A percentile compares a stretch with the other conserved stretches of the same genome.
phyloP scores from a whole-genome alignment of 2,113 vertebrate species.

The Budorcas taxicolor region DNA sequence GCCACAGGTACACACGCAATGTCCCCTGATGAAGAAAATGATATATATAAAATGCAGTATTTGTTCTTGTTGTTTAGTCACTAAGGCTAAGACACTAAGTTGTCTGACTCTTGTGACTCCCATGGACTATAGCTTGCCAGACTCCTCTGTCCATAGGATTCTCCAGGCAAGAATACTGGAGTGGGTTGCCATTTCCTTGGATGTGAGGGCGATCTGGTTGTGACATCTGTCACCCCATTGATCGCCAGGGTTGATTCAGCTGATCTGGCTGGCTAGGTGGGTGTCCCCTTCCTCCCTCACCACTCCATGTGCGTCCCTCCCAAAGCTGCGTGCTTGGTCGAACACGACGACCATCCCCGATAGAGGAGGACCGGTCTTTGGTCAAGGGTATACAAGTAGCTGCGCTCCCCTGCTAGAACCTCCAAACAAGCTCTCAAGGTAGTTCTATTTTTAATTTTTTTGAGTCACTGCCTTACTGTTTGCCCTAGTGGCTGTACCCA shows the following conservation, averaged over 20 bases:
- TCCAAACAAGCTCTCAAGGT: not conserved
- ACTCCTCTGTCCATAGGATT: not conserved
- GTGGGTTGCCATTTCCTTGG: too few relatives aligned
- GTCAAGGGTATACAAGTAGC: too few relatives aligned
- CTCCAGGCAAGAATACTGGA: not conserved
- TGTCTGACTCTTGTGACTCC: not conserved
- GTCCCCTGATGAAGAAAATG: not conserved
- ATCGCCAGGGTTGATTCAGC: too few relatives aligned
- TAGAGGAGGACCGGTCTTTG: too few relatives aligned
- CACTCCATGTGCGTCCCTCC: too few relatives aligned
- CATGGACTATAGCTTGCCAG: not conserved
- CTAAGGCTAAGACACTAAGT: not conserved
- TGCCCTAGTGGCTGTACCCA: not conserved
- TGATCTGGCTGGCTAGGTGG: too few relatives aligned
- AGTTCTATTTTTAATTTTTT: not conserved
- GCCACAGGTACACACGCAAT: not conserved
- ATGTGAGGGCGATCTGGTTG: too few relatives aligned
- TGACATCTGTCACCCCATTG: too few relatives aligned
- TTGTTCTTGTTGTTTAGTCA: not conserved
- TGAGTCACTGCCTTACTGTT: not conserved
- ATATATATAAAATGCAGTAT: not conserved
- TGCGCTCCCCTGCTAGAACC: too few relatives aligned
- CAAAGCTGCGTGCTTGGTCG: accelerated
- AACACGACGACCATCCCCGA: too few relatives aligned
- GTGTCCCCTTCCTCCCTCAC: too few relatives aligned